phyloP scores from a whole-genome alignment of 2,113 vertebrate species.

The Porphyrio hochstetteri region DNA sequence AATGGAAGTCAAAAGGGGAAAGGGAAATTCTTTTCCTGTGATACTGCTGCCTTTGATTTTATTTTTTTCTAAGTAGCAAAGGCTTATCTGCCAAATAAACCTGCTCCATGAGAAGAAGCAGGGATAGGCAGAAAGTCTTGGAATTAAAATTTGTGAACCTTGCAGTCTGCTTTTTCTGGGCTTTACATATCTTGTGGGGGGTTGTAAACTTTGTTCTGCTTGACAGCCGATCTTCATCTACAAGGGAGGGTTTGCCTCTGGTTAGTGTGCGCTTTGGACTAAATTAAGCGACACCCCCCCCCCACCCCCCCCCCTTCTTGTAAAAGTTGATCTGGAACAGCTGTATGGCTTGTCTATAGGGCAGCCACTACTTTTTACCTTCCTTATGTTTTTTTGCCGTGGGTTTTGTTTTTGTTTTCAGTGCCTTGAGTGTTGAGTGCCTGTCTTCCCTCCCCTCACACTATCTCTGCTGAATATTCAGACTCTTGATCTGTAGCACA shows the following conservation, averaged over 20 bases:
- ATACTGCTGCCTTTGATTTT: neutral
- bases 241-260: slow-evolving; percentile 7
- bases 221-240: neutral
- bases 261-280: neutral
- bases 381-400: neutral
- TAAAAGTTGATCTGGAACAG: neutral
- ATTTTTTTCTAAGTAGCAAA: neutral
- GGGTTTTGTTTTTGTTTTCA: neutral
- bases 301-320: neutral
- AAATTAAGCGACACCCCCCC: neutral
- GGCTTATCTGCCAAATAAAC: slow-evolving; percentile 22
- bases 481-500: slow-evolving; percentile 4
- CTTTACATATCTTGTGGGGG: neutral
- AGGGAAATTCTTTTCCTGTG: slow-evolving; percentile 10
- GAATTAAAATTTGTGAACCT: slow-evolving; percentile 24
- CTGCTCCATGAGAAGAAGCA: neutral
- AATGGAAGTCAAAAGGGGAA: neutral
- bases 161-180: neutral
- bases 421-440: neutral
- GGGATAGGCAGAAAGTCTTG: neutral
- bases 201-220: slow-evolving; percentile 22
- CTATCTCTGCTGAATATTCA: slow-evolving; percentile 26
- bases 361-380: neutral
- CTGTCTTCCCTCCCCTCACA: neutral
- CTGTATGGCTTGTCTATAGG: neutral